These are phyloP conservation scores for Agrotis puta DNA, from an alignment of 2,888 invertebrate species.

Conservation along the genomic window DNA sequence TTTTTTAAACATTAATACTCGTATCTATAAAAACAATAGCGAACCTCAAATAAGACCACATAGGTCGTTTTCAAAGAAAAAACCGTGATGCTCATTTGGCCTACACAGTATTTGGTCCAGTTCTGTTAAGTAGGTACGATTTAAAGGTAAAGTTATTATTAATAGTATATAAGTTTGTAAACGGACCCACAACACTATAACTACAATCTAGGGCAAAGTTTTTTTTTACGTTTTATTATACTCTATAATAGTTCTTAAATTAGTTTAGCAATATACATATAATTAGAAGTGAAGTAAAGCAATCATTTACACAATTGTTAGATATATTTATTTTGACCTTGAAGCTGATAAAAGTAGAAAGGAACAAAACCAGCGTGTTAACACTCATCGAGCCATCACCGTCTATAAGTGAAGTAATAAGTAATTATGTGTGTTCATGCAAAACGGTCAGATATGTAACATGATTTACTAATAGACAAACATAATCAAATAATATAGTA, in stretches of 20 bases:
- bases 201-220: too few relatives aligned
- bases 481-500: neutral
- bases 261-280: neutral
- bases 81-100: too few relatives aligned
- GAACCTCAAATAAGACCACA: too few relatives aligned
- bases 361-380: constrained; percentile 42
- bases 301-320: constrained; percentile 50
- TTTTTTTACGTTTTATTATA: too few relatives aligned
- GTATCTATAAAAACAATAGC: too few relatives aligned
- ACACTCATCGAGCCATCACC: constrained; percentile 42
- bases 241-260: neutral
- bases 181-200: too few relatives aligned
- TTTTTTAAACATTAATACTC: too few relatives aligned
- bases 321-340: constrained; percentile 48
- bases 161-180: too few relatives aligned
- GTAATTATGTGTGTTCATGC: constrained; percentile 52
- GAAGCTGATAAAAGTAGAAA: constrained; percentile 48
- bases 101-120: too few relatives aligned
- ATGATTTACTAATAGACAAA: constrained; percentile 15
- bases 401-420: constrained; percentile 32
- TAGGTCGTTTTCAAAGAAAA: too few relatives aligned
- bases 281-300: constrained; percentile 14
- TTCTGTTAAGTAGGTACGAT: too few relatives aligned
- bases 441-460: constrained; percentile 42
- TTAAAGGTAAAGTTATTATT: too few relatives aligned